Evolutionary conservation across 2,888 invertebrate species (phyloP), one percentile per base, ranked within the genome.

Genomic region (Hydraecia micacea): DNA sequence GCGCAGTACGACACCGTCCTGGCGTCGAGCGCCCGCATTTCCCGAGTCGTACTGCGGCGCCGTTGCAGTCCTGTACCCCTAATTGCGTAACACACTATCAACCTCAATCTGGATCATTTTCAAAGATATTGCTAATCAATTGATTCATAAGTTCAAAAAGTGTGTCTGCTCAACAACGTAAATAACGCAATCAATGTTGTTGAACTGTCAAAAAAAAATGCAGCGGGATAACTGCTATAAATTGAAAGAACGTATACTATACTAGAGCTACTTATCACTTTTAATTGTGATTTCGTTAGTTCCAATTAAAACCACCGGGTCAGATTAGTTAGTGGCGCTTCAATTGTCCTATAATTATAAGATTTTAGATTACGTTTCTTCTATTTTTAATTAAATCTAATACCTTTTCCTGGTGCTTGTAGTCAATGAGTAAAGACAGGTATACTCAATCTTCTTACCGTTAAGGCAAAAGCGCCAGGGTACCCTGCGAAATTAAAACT

Each of bases 351-450:
- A 8, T 52, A 39, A 5, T 25, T 49, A 52, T 52, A 52, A 77
- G 32, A 46, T 8, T 66, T 58, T 49, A 77, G 58, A 32, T 60
- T 58, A 49, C 2, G 67, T 77, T 79, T 52, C 28, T 52, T 52
- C 32, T 62, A 67, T 25, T 52, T 62, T 69, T 15, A 79, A 79
- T 60, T 25, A 28, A 58, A 58, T 73, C 46, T 63, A 18, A 60
- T 75, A n/a, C 39, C 11, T 25, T 69, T 69, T 68, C 62, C 32
- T 80, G 80, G 69, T 82, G 75, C 80, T 80, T 80, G 18, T 73
- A 68, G 81, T 28, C 11, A 46, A 63, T 73, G 49, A 60, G 60
- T 36, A 46, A 49, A 70, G 65, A n/a, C 60, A 70, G 80, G 42
- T 80, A 67, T 83, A 83, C 3, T 80, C 77, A 76, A 82, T 63